Percentiles rank a stretch among this genome's conserved stretches.
Conservation (phyloP, 2,797 vertebrate genomes). For the Notamacropus eugenii region DNA sequence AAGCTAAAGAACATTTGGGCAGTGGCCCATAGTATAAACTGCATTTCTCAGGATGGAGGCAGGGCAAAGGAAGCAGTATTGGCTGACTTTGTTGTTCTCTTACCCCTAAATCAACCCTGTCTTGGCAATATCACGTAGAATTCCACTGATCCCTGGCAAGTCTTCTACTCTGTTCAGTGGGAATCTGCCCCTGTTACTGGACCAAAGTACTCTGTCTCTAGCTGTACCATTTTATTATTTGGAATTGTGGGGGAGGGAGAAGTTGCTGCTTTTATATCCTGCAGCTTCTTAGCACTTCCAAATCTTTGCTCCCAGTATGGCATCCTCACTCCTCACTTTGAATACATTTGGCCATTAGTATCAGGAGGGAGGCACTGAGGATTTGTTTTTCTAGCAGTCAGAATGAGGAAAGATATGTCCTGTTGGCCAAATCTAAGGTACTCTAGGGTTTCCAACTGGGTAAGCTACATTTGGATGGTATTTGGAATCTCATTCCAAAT, state of each 20-base stretch:
- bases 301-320: not conserved
- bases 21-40: not conserved
- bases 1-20: not conserved
- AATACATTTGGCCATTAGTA: conserved; percentile 21
- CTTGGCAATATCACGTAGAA: not conserved
- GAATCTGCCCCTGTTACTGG: conserved; percentile 17
- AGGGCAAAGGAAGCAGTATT: not conserved
- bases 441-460: conserved; percentile 6
- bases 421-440: not conserved
- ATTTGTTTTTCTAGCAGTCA: conserved; percentile 17
- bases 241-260: not conserved
- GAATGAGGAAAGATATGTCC: not conserved
- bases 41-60: conserved; percentile 2
- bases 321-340: not conserved
- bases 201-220: conserved; percentile 14
- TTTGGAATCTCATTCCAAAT: conserved; percentile 52
- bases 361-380: not conserved
- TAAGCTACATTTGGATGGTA: conserved; percentile 33
- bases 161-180: conserved; percentile 1
- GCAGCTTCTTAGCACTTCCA: not conserved
- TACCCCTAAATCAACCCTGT: not conserved
- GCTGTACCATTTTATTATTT: conserved; percentile 43
- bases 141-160: not conserved
- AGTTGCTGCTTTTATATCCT: not conserved
- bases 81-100: not conserved